Percentiles rank a stretch among this genome's conserved stretches.
phyloP scores from a whole-genome alignment of 2,797 vertebrate species.

The Cyclopterus lumpus region DNA sequence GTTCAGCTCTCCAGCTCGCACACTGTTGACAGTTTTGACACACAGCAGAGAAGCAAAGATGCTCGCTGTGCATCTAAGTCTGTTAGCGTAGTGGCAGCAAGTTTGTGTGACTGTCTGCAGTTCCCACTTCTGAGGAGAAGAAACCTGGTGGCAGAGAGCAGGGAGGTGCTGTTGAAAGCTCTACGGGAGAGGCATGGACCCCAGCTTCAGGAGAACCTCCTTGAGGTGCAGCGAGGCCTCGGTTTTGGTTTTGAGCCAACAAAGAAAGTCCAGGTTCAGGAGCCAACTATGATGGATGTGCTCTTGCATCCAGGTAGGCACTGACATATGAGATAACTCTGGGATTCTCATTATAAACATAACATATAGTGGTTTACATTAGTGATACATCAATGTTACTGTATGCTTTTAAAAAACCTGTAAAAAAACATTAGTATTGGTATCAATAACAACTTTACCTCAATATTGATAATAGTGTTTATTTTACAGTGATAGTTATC shows the following conservation, averaged over 20 bases:
- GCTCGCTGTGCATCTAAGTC: slow-evolving; percentile 12
- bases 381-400: not conserved
- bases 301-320: slow-evolving; percentile 48
- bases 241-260: slow-evolving; percentile 13
- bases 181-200: slow-evolving; percentile 75
- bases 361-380: not conserved
- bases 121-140: slow-evolving; percentile 51
- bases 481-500: not conserved
- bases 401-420: not conserved
- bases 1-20: slow-evolving; percentile 23
- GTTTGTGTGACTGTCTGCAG: slow-evolving; percentile 65
- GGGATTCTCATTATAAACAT: not conserved
- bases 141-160: slow-evolving; percentile 73
- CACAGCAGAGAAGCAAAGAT: slow-evolving; percentile 14
- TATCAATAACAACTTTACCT: not conserved
- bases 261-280: slow-evolving; percentile 8
- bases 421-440: not conserved
- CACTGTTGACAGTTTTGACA: slow-evolving; percentile 6
- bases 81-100: slow-evolving; percentile 58
- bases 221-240: slow-evolving; percentile 42
- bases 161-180: slow-evolving; percentile 67
- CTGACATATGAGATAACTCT: not conserved
- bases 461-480: not conserved
- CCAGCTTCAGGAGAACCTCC: slow-evolving; percentile 72
- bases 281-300: not conserved